A percentile compares a stretch with the other conserved stretches of the same genome.
Evolutionary conservation across 2,888 invertebrate species (phyloP).

Genomic region (Eremobia ochroleuca): DNA sequence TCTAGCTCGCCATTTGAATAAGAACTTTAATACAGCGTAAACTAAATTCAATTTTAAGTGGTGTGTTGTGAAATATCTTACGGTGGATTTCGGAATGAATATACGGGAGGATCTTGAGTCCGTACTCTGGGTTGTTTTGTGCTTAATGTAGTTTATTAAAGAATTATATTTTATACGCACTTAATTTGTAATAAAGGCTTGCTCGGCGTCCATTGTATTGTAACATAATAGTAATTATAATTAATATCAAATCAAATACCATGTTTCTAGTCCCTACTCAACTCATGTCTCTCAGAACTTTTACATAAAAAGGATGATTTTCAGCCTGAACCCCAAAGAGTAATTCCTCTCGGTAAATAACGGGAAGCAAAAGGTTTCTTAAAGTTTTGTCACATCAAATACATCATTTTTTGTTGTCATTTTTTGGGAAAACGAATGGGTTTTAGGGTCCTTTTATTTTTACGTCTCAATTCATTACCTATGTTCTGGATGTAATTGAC

Average conservation of each 20-base stretch:
- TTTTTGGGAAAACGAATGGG: too few species aligned
- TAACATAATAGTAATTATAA: neutral
- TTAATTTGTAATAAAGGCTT: neutral
- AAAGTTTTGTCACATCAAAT: neutral
- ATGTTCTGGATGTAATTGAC: neutral
- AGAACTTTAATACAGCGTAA: constrained; percentile 23
- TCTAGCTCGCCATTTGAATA: constrained; percentile 49
- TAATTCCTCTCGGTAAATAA: neutral
- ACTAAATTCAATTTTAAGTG: constrained; percentile 41
- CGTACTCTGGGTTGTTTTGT: neutral
- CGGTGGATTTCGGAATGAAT: constrained; percentile 33
- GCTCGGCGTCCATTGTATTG: neutral
- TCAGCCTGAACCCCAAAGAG: neutral
- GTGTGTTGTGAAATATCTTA: constrained; percentile 9
- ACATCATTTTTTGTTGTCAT: neutral
- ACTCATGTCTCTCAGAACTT: neutral
- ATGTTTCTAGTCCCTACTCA: neutral
- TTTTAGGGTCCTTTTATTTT: neutral
- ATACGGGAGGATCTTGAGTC: constrained; percentile 36
- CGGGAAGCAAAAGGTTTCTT: neutral
- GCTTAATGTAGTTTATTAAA: neutral
- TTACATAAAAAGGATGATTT: neutral
- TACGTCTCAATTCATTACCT: neutral
- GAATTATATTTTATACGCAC: neutral
- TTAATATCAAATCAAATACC: neutral